Evolutionary conservation across 2,113 vertebrate genomes (phyloP), one percentile per base, ranked within the genome.

Genomic region (Meleagris gallopavo): DNA sequence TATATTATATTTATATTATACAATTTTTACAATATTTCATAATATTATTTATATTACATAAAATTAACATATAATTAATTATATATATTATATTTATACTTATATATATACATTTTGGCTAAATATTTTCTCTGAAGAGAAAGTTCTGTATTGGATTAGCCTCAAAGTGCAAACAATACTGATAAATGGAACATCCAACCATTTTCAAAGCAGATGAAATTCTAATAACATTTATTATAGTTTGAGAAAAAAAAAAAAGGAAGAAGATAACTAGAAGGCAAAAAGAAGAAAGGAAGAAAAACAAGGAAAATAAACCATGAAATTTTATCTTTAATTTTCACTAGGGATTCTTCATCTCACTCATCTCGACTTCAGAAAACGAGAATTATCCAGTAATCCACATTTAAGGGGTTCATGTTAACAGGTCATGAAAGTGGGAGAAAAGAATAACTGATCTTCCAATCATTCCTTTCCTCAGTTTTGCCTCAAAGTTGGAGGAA

Each of bases 371-470:
- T 85, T 77, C 46, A 69, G 18, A 84, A 82, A 69, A 45, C 20
- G 1, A 8, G 46, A 4, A 52, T 54, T 45, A 71, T 24, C 9
- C 20, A 60, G 24, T 36, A 60, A 30, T 36, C 18, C 8, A 45
- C 11, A 29, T 67, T 55, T 36, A 34, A 60, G 9, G 2, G 60
- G 11, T 70, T 70, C 11, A 54, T 10, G 13, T 4, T 64, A 18
- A 86, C 60, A 75, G 79, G 2, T 9, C 5, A 7, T 46, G 11
- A 12, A 75, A 84, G 84, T 54, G 7, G 15, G 15, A 20, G 43
- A n/a, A 71, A 72, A 43, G 7, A 1, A n/a, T 40, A 1, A 6
- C 29, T 1, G 0, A 2, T 70, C 13, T 80, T 52, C 41, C 52
- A 27, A 29, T 48, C 46, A 48, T 48, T 27, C 25, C 15, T 54